A percentile compares a stretch with the other conserved stretches of the same genome.
Evolutionary conservation across 2,888 invertebrate genomes (phyloP).

Genomic region (Nemotelus pantherinus): DNA sequence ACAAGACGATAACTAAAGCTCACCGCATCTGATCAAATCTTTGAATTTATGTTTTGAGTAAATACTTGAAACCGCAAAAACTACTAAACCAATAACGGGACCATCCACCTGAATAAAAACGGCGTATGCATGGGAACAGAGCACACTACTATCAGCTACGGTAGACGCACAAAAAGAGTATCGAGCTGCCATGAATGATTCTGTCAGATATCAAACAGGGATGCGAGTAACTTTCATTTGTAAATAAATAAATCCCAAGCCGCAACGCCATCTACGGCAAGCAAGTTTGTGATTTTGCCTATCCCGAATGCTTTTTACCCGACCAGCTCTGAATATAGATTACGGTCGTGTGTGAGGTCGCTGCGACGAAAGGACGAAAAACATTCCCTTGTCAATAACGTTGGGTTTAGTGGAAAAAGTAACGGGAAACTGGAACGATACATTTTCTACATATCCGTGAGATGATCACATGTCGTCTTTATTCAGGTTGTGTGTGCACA

Average conservation of each 20-base stretch:
- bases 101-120: background rate
- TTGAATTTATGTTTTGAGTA: conserved; percentile 5
- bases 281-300: conserved; percentile 17
- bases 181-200: conserved; percentile 36
- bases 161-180: conserved; percentile 38
- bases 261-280: background rate
- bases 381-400: conserved; percentile 45
- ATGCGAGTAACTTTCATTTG: background rate
- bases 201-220: conserved; percentile 44
- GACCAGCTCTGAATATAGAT: background rate
- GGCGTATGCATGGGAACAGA: background rate
- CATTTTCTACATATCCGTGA: conserved; percentile 2
- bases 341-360: background rate
- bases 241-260: background rate
- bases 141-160: background rate
- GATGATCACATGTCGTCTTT: conserved; percentile 43
- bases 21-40: conserved; percentile 11
- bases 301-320: conserved; percentile 24
- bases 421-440: background rate
- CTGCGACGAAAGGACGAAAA: conserved; percentile 37
- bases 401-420: background rate
- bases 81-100: conserved; percentile 3
- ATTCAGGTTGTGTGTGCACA: conserved; percentile 8
- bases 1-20: conserved; percentile 3
- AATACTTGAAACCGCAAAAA: conserved; percentile 23